Base-by-base conservation (phyloP, 2,888 invertebrate genomes). In the Carterocephalus palaemon region DNA sequence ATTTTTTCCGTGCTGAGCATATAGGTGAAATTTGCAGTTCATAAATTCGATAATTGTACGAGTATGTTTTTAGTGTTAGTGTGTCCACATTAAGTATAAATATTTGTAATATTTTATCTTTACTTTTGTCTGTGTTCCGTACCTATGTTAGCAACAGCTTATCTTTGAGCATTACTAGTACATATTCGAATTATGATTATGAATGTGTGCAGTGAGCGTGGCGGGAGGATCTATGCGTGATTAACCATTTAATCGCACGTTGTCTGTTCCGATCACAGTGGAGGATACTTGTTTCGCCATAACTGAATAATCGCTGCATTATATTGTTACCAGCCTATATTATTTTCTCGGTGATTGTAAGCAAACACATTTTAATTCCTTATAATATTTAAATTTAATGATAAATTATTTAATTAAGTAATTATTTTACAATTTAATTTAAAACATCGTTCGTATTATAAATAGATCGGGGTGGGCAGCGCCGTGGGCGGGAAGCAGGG, bases 381-480 rank as follows among this genome's bases (percentile, higher is more conserved):
- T n/a, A n/a, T n/a, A n/a, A n/a, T n/a, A n/a, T n/a, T n/a, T n/a
- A n/a, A 26, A 26, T 12, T 2, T 12, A 15, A n/a, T 9, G 3
- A 36, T 7, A 28, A 29, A 13, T 10, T 9, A 10, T 28, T 19
- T 19, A 17, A 3, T 6, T n/a, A 6, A 7, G 6, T 22, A 23
- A 16, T 17, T 40, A n/a, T 12, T 9, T 22, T 23, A 32, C n/a
- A 23, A 22, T 4, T 15, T 22, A 9, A 16, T 15, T 8, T 22
- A 7, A 32, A 9, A 28, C 12, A 26, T 42, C 41, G 33, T 13
- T 41, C 33, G 24, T n/a, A 16, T 56, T 62, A 64, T 56, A 62
- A 60, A 55, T 62, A 64, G 36, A 59, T 56, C 4, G 61, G 60
- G 2, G 56, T 48, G 5, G 58, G 55, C 32, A 56, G 42, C 22